Conservation (phyloP, 30 jellyfish, hydroid and myxozoan species). For the Hydractinia echinata region DNA sequence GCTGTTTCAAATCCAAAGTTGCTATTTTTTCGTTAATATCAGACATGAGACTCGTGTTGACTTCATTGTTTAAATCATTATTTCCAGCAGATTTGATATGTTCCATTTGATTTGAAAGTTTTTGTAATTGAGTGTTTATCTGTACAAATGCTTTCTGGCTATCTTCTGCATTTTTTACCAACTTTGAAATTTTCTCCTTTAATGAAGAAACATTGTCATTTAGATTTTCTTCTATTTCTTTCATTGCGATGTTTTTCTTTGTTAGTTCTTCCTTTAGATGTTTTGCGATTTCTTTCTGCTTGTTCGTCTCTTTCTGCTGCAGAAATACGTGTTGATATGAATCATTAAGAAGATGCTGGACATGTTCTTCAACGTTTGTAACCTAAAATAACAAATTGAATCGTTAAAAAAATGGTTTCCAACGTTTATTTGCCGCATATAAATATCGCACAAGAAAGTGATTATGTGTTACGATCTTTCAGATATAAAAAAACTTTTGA, state of each 20-base stretch:
- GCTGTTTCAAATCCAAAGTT: conserved; percentile 56
- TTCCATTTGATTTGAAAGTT: not conserved
- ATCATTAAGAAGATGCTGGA: not conserved
- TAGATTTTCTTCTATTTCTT: not conserved
- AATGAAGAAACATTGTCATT: not conserved
- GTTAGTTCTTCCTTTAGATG: not conserved
- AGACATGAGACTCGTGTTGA: not conserved
- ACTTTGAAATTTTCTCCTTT: not conserved
- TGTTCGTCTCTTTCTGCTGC: not conserved
- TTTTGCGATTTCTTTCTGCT: not conserved
- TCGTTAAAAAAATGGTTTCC: too few relatives aligned
- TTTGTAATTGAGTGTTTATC: not conserved
- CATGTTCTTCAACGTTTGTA: not conserved
- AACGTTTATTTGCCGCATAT: too few relatives aligned
- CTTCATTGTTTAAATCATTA: not conserved
- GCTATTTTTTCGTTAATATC: conserved; percentile 30
- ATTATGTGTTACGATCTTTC: too few relatives aligned
- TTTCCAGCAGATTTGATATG: not conserved
- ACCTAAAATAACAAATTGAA: not conserved
- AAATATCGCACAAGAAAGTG: too few relatives aligned
- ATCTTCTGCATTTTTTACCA: not conserved
- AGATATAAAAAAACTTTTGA: not conserved
- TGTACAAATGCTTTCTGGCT: not conserved
- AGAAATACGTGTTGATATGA: not conserved
- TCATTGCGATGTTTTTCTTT: not conserved